Evolutionary conservation across 2,888 invertebrate species (phyloP), one percentile per base, ranked within the genome.

Genomic region (Mylabris sibirica): DNA sequence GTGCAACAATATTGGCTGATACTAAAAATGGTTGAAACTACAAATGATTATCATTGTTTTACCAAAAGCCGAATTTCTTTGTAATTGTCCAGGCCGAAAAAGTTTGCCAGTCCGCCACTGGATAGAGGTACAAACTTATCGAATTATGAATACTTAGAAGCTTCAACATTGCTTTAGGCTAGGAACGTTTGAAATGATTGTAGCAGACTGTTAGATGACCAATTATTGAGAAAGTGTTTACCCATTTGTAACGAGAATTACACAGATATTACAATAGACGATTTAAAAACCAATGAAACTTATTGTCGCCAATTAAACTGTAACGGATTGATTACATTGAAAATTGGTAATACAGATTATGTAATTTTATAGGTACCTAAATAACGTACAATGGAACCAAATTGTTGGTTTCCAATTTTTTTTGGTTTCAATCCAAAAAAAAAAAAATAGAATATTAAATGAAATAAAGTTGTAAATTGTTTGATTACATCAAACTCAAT

Each of bases 401-500:
- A 57, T 57, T 57, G 12, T 3, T 24, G 57, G 20, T 57, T 57
- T 24, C 8, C 24, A 24, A 24, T 57, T 24, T 24, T 57, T 24
- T 2, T 11, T 22, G 14, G 12, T 44, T 17, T 30, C 2, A 14
- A 57, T 12, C 53, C n/a, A n/a, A n/a, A n/a, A 14, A 4, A 22
- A 57, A 57, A 57, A 57, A 24, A 12, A 8, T 20, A 9, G 30
- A 9, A 3, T 49, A 49, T 2, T 20, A 20, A 49, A 20, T 20
- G 11, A 60, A 64, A 66, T 60, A 59, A 65, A 49, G 60, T 60
- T 60, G 61, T 41, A 68, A 68, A 69, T 65, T 69, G 60, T 69
- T 72, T 67, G 67, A 71, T 80, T 80, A 79, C 79, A 77, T 80
- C 78, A 80, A 66, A 30, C 8, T 68, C 59, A 62, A 72, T 69